Percentiles rank a stretch among this genome's conserved stretches.
Evolutionary conservation across 2,888 invertebrate genomes (phyloP).

Genomic region (Terebella lapidaria): DNA sequence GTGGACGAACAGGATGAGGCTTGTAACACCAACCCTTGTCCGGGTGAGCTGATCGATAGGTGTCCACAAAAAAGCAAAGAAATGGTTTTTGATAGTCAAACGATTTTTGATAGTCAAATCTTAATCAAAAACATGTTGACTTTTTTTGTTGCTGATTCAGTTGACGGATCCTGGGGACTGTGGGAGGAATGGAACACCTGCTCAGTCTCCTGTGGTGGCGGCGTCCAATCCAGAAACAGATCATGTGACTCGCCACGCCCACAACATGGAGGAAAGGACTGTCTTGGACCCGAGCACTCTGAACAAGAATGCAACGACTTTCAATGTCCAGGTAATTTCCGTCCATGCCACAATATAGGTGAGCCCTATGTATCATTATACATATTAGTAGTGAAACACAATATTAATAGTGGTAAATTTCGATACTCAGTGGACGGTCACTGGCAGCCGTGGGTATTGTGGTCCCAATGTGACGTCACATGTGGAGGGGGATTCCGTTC

Average conservation of each 20-base stretch:
- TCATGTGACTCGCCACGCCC: conserved; percentile 28
- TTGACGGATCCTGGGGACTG: conserved; percentile 28
- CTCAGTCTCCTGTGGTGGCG: conserved; percentile 27
- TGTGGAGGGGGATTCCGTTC: conserved; percentile 26
- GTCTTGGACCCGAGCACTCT: conserved; percentile 5
- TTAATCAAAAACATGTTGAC: too few species aligned
- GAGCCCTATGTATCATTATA: too few species aligned
- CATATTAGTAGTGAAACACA: not conserved
- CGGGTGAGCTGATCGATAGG: too few species aligned
- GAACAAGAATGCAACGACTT: conserved; percentile 5
- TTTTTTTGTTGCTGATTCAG: too few species aligned
- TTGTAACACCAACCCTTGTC: too few species aligned
- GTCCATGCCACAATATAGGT: not conserved
- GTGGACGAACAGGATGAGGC: too few species aligned
- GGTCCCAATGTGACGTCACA: conserved; percentile 26
- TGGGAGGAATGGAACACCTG: conserved; percentile 28
- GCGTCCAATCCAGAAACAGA: conserved; percentile 21
- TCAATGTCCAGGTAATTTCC: conserved; percentile 18
- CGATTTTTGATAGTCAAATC: too few species aligned
- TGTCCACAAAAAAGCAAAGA: too few species aligned
- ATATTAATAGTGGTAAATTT: not conserved
- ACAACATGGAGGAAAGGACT: conserved; percentile 17
- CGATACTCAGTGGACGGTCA: conserved; percentile 33
- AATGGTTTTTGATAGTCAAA: too few species aligned
- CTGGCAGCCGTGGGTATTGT: conserved; percentile 25